phyloP scores from a whole-genome alignment of 2,797 vertebrate species.

The Acipenser oxyrinchus region DNA sequence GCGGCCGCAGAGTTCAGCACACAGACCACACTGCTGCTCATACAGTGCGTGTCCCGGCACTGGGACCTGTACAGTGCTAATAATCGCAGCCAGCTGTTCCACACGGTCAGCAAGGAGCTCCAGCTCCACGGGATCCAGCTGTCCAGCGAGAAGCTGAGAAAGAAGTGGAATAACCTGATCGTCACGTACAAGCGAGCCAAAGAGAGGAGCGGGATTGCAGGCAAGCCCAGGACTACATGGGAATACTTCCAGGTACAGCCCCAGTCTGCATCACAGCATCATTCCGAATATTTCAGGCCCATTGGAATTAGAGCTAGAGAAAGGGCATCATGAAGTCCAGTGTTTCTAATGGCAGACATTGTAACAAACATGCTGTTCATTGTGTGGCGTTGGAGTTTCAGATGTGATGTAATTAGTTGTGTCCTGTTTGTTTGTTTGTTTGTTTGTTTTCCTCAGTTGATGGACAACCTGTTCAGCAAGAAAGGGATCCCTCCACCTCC shows the following conservation, averaged over 20 bases:
- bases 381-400: not conserved
- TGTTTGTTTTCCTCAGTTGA: too few species aligned
- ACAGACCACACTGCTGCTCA: constrained; percentile 56
- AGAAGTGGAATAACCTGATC: constrained; percentile 72
- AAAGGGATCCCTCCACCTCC: too few species aligned
- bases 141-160: constrained; percentile 60
- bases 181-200: constrained; percentile 69
- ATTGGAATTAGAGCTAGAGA: not conserved
- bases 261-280: not conserved
- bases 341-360: not conserved
- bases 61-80: constrained; percentile 59
- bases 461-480: too few species aligned
- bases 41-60: constrained; percentile 57
- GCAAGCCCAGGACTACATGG: constrained; percentile 62
- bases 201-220: constrained; percentile 57
- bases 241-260: constrained; percentile 61
- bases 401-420: not conserved
- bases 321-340: not conserved
- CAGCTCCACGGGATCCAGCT: constrained; percentile 54
- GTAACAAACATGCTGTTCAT: not conserved
- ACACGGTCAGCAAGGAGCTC: constrained; percentile 64
- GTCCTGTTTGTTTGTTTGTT: not conserved
- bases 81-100: constrained; percentile 65
- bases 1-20: constrained; percentile 56
- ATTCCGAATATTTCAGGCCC: not conserved